Conservation (phyloP, 2,797 vertebrate species). For the Takifugu ocellatus region DNA sequence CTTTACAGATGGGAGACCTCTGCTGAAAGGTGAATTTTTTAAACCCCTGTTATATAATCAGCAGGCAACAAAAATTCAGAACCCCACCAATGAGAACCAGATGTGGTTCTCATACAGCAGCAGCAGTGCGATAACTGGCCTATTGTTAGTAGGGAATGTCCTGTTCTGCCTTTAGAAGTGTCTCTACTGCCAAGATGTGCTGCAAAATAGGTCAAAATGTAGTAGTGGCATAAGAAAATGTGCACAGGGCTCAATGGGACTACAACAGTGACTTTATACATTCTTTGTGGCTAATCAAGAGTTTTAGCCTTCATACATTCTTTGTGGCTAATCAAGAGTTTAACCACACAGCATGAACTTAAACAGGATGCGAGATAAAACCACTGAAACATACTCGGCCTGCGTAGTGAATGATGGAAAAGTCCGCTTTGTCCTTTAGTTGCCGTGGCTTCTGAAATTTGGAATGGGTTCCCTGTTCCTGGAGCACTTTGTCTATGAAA, state of each 20-base stretch:
- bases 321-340: too few relatives aligned
- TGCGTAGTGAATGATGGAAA: conserved; percentile 97
- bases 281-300: background rate
- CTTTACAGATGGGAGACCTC: conserved; percentile 41
- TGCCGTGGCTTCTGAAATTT: conserved; percentile 98
- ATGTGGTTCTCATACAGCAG: conserved; percentile 60
- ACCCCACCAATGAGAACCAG: conserved; percentile 62
- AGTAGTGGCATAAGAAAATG: conserved; percentile 9
- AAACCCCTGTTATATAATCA: conserved; percentile 53
- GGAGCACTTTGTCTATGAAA: conserved; percentile 95
- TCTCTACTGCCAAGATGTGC: conserved; percentile 13
- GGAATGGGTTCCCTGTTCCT: conserved; percentile 92
- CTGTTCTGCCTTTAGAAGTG: conserved; percentile 24
- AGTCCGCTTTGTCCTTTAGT: conserved; percentile 97
- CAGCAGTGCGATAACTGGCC: conserved; percentile 54
- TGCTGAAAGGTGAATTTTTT: conserved; percentile 56
- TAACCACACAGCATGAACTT: too few relatives aligned
- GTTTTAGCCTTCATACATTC: too few relatives aligned
- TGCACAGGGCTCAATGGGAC: background rate
- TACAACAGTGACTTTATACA: background rate
- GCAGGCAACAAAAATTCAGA: conserved; percentile 36
- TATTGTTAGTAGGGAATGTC: conserved; percentile 60
- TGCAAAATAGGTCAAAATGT: conserved; percentile 2
- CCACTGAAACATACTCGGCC: conserved; percentile 80
- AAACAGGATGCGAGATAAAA: background rate